phyloP scores from a whole-genome alignment of 2,113 vertebrate species.

The Colinus virginianus region DNA sequence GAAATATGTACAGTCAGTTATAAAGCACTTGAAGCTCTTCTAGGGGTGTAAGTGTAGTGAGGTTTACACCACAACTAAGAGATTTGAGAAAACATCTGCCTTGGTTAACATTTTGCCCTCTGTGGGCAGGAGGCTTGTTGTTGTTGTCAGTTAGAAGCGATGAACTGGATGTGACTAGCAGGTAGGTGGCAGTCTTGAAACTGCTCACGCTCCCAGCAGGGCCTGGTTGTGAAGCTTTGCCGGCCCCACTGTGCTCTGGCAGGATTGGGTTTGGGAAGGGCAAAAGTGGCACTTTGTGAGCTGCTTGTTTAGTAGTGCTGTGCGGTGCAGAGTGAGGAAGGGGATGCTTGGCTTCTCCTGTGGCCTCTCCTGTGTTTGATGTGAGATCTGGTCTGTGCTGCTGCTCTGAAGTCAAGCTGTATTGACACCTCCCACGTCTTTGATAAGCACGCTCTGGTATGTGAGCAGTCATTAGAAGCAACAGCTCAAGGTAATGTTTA shows the following conservation, averaged over 20 bases:
- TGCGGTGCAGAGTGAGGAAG: not conserved
- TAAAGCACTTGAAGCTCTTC: fast-evolving
- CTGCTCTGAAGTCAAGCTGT: not conserved
- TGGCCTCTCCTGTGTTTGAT: not conserved
- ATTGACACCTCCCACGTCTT: not conserved
- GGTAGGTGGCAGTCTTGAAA: not conserved
- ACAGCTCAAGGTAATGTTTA: not conserved
- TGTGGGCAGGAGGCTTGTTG: not conserved
- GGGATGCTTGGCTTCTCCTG: not conserved
- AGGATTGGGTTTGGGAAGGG: not conserved
- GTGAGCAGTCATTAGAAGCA: not conserved
- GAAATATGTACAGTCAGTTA: not conserved
- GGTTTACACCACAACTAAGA: too few relatives aligned
- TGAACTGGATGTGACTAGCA: not conserved
- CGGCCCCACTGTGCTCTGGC: not conserved
- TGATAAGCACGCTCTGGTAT: too few relatives aligned
- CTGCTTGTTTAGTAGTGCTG: not conserved
- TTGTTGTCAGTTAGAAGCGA: not conserved
- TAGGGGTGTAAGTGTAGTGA: not conserved
- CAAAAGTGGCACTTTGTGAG: not conserved
- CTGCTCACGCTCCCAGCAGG: not conserved
- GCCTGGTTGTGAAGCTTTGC: not conserved
- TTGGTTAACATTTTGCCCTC: not conserved
- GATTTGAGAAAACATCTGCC: not conserved
- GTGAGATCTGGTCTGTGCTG: not conserved